Conservation (phyloP, 2,888 invertebrate species). For the Macrosiphum euphorbiae region DNA sequence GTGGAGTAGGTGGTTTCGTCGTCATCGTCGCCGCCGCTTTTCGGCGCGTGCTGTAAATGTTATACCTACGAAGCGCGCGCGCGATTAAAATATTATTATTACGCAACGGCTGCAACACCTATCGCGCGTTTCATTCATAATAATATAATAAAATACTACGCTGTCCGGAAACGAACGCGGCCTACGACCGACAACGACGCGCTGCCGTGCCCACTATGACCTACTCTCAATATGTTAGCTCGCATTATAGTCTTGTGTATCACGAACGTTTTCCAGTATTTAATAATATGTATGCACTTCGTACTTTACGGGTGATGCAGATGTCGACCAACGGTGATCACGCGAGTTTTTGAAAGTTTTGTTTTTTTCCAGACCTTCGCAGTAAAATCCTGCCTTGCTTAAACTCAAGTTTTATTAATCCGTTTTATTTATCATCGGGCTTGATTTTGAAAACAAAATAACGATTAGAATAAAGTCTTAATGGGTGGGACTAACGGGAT, state of each 20-base stretch:
- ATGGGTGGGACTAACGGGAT: neutral
- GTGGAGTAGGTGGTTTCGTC: neutral
- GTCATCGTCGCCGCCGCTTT: neutral
- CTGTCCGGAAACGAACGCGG: slow-evolving; percentile 38
- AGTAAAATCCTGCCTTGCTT: too few species aligned
- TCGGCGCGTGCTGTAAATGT: neutral
- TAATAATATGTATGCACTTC: neutral
- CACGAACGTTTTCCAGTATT: neutral
- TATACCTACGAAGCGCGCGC: neutral
- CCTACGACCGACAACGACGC: neutral
- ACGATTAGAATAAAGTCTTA: neutral
- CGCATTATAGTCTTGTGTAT: neutral
- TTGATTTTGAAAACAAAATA: neutral
- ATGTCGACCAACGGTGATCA: neutral
- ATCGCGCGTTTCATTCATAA: slow-evolving; percentile 2
- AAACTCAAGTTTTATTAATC: neutral
- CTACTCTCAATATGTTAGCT: slow-evolving; percentile 19
- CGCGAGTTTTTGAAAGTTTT: neutral
- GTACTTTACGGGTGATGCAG: neutral
- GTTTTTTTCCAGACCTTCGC: neutral
- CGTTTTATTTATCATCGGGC: neutral
- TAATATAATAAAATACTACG: neutral
- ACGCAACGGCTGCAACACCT: neutral
- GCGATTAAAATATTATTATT: slow-evolving; percentile 34
- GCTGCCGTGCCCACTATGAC: slow-evolving; percentile 50